These are phyloP conservation scores for Pandemis cinnamomeana DNA, from an alignment of 2,888 invertebrate species.

Conservation along the genomic window DNA sequence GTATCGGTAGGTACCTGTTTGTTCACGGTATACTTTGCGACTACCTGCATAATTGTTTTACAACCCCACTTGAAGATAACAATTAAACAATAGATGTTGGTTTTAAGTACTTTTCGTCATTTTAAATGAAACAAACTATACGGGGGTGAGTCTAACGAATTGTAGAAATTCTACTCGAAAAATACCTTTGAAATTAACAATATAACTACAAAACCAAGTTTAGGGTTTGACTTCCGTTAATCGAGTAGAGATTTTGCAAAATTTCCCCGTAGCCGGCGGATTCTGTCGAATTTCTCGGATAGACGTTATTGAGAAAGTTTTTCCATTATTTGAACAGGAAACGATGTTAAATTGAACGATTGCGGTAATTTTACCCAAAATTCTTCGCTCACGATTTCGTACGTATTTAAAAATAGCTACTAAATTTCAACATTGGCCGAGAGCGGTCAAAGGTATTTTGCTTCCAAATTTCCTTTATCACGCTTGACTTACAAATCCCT, in stretches of 20 bases:
- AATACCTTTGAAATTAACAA: neutral
- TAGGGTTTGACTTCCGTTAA: constrained; percentile 34
- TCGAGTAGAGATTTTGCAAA: constrained; percentile 43
- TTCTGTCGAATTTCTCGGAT: constrained; percentile 56
- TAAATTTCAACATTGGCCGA: constrained; percentile 13
- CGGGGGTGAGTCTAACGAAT: too few relatives aligned
- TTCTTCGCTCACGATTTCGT: constrained; percentile 37
- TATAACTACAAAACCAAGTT: constrained; percentile 8
- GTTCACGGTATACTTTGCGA: too few relatives aligned
- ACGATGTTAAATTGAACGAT: constrained; percentile 56
- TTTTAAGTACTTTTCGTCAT: too few relatives aligned
- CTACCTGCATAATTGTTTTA: too few relatives aligned
- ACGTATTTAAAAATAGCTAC: constrained; percentile 31
- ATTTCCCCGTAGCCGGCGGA: constrained; percentile 47
- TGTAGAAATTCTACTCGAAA: neutral
- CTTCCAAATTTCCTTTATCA: constrained; percentile 1
- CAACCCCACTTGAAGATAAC: too few relatives aligned
- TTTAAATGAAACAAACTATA: too few relatives aligned
- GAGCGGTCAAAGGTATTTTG: constrained; percentile 7
- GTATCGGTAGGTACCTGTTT: too few relatives aligned
- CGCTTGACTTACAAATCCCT: constrained; percentile 1
- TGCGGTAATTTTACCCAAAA: constrained; percentile 43
- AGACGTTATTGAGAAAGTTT: constrained; percentile 63
- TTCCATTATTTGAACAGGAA: constrained; percentile 64
- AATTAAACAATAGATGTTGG: too few relatives aligned